These are phyloP conservation scores for Peromyscus eremicus DNA, from an alignment of 2,797 vertebrate genomes.

Conservation along the genomic window DNA sequence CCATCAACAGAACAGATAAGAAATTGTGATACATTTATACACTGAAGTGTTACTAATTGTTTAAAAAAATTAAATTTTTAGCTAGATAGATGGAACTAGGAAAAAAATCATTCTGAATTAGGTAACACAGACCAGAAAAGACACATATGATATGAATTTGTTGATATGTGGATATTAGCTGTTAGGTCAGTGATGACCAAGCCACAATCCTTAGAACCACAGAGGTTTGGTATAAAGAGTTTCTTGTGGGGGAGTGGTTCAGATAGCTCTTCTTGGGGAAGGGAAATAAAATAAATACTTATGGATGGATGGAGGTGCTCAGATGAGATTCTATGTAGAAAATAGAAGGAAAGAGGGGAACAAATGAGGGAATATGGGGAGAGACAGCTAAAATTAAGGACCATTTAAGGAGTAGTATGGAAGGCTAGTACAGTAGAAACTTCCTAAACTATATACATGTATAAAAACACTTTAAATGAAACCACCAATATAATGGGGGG, in stretches of 20 bases:
- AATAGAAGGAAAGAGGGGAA: neutral
- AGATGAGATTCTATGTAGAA: neutral
- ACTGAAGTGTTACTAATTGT: neutral
- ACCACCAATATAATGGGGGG: neutral
- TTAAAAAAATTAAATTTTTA: neutral
- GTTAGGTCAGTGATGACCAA: neutral
- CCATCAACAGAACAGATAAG: neutral
- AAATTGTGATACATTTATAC: neutral
- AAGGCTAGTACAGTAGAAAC: neutral
- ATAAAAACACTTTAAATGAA: neutral
- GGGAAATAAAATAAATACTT: neutral
- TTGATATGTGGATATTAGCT: neutral
- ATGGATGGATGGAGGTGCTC: neutral
- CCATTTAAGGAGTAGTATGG: too few relatives aligned
- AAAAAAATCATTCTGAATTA: neutral
- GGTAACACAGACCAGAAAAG: neutral
- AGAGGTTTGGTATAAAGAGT: neutral
- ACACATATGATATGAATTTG: neutral
- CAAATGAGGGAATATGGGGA: neutral
- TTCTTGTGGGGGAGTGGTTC: too few relatives aligned
- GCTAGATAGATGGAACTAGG: neutral
- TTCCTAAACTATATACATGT: neutral
- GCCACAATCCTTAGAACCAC: neutral
- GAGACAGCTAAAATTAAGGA: neutral
- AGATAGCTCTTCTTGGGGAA: neutral